Evolutionary conservation across 2,888 invertebrate genomes (phyloP), one percentile per base, ranked within the genome.

Genomic region (Oithona nana): DNA sequence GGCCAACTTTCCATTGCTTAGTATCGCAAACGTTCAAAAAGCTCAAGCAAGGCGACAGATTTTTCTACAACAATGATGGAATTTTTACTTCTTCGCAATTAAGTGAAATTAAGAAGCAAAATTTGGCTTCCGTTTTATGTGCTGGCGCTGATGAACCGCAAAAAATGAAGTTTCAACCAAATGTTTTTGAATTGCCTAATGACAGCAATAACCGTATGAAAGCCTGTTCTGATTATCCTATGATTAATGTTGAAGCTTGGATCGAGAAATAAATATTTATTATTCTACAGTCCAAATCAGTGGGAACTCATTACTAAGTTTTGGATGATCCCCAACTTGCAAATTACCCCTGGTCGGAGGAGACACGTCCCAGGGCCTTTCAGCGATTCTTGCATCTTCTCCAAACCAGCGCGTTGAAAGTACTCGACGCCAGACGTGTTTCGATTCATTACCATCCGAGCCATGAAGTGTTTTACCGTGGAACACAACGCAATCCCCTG

Each of bases 321-420:
- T 11, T 11, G 16, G 8, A 6, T 11, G 16, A 16, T 39, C 39
- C 39, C 39, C 39, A 39, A 11, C 39, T 39, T 6, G 6, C 8
- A 39, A 16, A 39, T 16, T 16, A 11, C 39, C 39, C 39, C 16
- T 39, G 8, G 39, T 39, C 8, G 39, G 39, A 11, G 39, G 39
- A 11, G 39, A 39, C 39, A 66, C 65, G 49, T 66, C 55, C 70
- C 70, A 70, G 0, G 69, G 69, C 31, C 70, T 64, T 4, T 50
- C 57, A 2, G 67, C 67, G 4, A 70, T 54, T 20, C 65, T 64
- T 8, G 67, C 66, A 64, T 70, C 69, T 56, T 70, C 69, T 11
- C 70, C 69, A 20, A 69, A 63, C 69, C 69, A 69, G 28, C 69
- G 66, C 0, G 69, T 69, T 56, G 68, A 67, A 20, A 69, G 60